phyloP scores from a whole-genome alignment of 2,113 vertebrate species.

The Pavo muticus region DNA sequence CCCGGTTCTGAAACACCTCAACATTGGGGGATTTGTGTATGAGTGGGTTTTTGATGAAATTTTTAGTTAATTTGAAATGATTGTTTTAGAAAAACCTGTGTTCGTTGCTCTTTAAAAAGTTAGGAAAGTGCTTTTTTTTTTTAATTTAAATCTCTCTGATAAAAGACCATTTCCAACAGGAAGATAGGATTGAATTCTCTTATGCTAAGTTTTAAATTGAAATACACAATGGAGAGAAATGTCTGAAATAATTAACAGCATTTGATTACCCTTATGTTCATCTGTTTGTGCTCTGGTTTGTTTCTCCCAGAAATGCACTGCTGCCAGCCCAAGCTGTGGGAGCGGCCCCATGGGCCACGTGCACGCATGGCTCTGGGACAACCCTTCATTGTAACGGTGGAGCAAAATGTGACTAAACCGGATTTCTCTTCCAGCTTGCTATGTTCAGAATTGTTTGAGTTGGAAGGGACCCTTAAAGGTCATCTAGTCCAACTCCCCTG shows the following conservation, averaged over 20 bases:
- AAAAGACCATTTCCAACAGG: not conserved
- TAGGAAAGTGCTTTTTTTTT: not conserved
- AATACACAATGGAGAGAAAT: not conserved
- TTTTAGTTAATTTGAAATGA: not conserved
- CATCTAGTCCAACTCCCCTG: no score
- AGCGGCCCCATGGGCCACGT: rapidly evolving
- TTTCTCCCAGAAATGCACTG: not conserved
- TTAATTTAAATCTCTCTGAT: not conserved
- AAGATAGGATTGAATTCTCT: not conserved
- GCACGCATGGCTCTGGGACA: not conserved
- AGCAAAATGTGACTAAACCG: not conserved
- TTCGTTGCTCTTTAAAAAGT: not conserved
- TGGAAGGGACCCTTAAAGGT: no score
- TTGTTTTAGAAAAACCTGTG: not conserved
- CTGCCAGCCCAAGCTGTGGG: not conserved
- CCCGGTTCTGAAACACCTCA: not conserved
- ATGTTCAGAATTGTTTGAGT: not conserved
- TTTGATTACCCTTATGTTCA: not conserved
- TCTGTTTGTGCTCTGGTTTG: not conserved
- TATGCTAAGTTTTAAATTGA: not conserved
- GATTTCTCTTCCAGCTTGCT: not conserved
- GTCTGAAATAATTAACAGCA: not conserved
- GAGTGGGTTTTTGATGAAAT: not conserved
- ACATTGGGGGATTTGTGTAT: not conserved
- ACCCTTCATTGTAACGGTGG: rapidly evolving